phyloP scores from a whole-genome alignment of 2,797 vertebrate genomes.

The Girardinus metallicus region DNA sequence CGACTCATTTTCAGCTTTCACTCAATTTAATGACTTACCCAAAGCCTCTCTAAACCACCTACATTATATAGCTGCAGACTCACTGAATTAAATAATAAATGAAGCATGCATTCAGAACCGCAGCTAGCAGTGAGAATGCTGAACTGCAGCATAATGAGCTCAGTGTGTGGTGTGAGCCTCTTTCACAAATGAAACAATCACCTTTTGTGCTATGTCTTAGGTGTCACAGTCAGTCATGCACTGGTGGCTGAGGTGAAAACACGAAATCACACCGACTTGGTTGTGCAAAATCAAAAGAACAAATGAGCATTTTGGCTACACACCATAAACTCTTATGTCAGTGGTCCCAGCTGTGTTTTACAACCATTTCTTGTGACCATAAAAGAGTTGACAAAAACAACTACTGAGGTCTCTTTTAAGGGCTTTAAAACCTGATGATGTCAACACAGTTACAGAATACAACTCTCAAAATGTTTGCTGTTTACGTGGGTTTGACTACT shows the following conservation, averaged over 20 bases:
- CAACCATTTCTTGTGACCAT: not conserved
- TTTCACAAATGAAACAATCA: constrained; percentile 59
- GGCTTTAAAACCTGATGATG: not conserved
- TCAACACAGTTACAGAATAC: not conserved
- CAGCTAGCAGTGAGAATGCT: constrained; percentile 40
- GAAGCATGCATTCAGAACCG: constrained; percentile 28
- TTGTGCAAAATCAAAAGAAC: constrained; percentile 11
- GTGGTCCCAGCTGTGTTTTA: not conserved
- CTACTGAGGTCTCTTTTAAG: not conserved
- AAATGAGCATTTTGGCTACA: constrained; percentile 6
- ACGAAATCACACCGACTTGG: constrained; percentile 26
- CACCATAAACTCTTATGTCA: not conserved
- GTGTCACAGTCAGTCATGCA: constrained; percentile 36
- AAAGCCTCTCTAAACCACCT: constrained; percentile 6
- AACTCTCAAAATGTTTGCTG: not conserved
- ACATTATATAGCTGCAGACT: constrained; percentile 22
- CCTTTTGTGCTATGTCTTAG: constrained; percentile 30
- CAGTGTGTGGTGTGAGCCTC: constrained; percentile 43
- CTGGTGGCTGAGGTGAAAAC: constrained; percentile 38
- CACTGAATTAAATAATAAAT: constrained; percentile 53
- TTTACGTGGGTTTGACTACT: not conserved
- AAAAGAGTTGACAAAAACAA: constrained; percentile 4
- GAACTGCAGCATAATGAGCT: constrained; percentile 66
- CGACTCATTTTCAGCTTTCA: constrained; percentile 3
- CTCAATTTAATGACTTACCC: constrained; percentile 15